Base-by-base conservation (phyloP, 2,113 vertebrate species). In the Lynx canadensis region DNA sequence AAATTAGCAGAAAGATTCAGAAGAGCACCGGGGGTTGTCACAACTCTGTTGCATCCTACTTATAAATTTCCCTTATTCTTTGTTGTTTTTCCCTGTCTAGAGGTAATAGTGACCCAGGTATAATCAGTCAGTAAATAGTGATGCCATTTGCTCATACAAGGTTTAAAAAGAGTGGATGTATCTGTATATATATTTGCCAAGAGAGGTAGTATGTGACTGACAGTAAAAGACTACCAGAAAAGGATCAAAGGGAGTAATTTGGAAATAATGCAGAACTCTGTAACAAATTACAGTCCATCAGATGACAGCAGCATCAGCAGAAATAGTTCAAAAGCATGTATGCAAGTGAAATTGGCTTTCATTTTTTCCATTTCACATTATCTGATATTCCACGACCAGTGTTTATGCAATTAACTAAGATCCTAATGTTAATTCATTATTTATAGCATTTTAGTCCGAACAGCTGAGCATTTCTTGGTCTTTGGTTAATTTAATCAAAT, bases 401-500 rank as follows among this genome's bases (percentile, higher is more conserved):
- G 81, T 97, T 94, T 88, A 73, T 7, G 23, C 52, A 97, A 85
- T 97, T 97, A 97, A 91, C 92, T 88, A 89, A 82, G 71, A 92
- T 60, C n/a, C 55, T 66, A 84, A 92, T 89, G 88, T 88, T 97
- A 95, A 97, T 94, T 96, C 74, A 80, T 96, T 94, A 95, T 95
- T 94, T 95, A 94, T 31, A 91, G 45, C 36, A 55, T 85, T 91
- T 97, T 92, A 96, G 80, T 74, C 95, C 95, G 96, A 97, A 91
- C 84, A 98, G 94, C 80, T 85, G 94, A 92, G 89, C 76, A 92
- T 94, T 80, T 90, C 38, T 45, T 66, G 27, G 80, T 92, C 96
- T 45, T 92, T 71, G 29, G 71, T 87, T 97, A 96, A 98, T 93
- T 97, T 92, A 94, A 91, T 95, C 55, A 63, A 96, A 96, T 52